Base-by-base conservation (phyloP, 2,797 vertebrate genomes). In the Danio jaintianensis region DNA sequence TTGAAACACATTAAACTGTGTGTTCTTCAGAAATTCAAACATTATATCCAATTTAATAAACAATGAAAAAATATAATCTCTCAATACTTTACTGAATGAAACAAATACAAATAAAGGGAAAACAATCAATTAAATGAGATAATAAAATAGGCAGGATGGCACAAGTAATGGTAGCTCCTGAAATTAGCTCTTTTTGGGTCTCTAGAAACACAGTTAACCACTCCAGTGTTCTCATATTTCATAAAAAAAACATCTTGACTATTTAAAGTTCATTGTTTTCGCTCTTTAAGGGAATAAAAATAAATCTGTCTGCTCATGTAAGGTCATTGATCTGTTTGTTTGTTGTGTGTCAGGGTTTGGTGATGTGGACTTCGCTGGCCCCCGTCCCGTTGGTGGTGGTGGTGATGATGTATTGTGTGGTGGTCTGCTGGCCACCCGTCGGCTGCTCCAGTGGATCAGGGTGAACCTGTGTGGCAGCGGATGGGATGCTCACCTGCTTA, bases 381-480 rank as follows among this genome's bases (percentile, higher is more conserved):
- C 95, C 96, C 0, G 91, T 94, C 38, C 96, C 95, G 0, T 96
- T 97, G 86, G 96, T 96, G 58, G 96, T 96, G 0, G 97, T 96
- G 0, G 96, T 98, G 86, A 99, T 98, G 87, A 99, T 98, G 91
- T 97, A 99, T 89, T 99, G 97, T 0, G 97, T 96, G 50, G 96
- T 92, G 75, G 93, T 91, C 73, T 94, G 94, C 80, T 96, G 95
- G 88, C 82, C 90, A 83, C 88, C 68, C 0, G 92, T 42, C n/a
- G 94, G 93, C 9, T 95, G 91, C 53, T 97, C 97, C 91, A 98
- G 86, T 12, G 94, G 82, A 42, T 98, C 96, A 0, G 88, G 42
- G 82, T 95, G 95, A 18, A 91, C 63, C 29, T 94, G 85, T 0
- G 90, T 78, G 0, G 93, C 9, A 2, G 89, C 88, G 87, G 95